These are phyloP conservation scores for Esox masquinongy DNA, from an alignment of 2,797 vertebrate species.

Conservation along the genomic window DNA sequence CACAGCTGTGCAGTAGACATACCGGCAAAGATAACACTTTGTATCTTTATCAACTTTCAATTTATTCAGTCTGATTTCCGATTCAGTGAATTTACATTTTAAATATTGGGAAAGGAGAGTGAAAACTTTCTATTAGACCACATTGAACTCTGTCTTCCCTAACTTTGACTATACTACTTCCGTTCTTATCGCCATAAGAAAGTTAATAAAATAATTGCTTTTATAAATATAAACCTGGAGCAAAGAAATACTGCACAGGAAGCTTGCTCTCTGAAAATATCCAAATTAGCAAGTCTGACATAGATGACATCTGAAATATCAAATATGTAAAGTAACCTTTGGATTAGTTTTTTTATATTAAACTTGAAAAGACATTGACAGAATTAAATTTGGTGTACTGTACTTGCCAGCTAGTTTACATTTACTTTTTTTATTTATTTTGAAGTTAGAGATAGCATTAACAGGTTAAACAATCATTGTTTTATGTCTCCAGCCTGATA, in stretches of 20 bases:
- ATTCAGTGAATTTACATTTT: not conserved
- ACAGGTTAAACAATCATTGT: too few species aligned
- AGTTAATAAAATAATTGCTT: constrained; percentile 15
- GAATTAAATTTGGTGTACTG: not conserved
- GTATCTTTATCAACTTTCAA: not conserved
- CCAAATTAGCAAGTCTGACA: not conserved
- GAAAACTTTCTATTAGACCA: not conserved
- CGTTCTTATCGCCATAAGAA: not conserved
- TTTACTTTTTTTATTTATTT: too few species aligned
- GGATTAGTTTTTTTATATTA: not conserved
- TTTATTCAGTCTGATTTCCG: not conserved
- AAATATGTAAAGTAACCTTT: not conserved
- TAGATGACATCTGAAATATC: not conserved
- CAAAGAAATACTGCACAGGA: constrained; percentile 3
- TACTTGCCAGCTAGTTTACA: too few species aligned
- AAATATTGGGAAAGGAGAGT: constrained; percentile 5
- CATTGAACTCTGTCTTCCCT: constrained; percentile 1
- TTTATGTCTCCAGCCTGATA: too few species aligned
- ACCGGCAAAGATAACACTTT: constrained; percentile 1
- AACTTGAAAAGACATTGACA: not conserved
- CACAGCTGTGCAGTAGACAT: not conserved
- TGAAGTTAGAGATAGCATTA: too few species aligned
- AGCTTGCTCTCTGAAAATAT: not conserved
- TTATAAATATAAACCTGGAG: not conserved
- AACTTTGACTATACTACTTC: not conserved